Evolutionary conservation across 1,140 invertebrate species (phyloP).

Genomic region (Agrypnia vestita): DNA sequence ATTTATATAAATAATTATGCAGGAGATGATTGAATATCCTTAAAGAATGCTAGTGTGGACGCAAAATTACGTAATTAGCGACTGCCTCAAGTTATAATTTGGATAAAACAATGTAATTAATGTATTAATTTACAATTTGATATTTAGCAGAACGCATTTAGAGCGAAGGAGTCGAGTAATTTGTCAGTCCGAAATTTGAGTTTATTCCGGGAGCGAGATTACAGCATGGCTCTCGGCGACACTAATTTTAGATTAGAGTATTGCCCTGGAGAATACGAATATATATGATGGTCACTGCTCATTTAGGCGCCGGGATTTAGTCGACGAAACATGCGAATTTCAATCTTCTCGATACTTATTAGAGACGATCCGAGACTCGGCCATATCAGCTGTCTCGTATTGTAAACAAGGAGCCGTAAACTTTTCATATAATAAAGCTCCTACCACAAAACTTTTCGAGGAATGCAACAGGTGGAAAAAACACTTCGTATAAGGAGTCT

Average conservation of each 20-base stretch:
- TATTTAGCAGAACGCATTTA: conserved; percentile 31
- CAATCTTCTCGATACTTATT: neutral
- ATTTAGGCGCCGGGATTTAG: conserved; percentile 55
- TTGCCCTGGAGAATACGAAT: conserved; percentile 60
- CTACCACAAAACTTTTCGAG: conserved; percentile 27
- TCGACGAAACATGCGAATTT: neutral
- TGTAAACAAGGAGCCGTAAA: conserved; percentile 47
- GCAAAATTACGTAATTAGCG: conserved; percentile 33
- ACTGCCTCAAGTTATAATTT: conserved; percentile 5
- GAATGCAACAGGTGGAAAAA: conserved; percentile 48
- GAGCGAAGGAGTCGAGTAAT: conserved; percentile 43
- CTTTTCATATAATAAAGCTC: conserved; percentile 17
- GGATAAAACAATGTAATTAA: neutral
- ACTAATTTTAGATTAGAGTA: conserved; percentile 61
- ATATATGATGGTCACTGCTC: conserved; percentile 58
- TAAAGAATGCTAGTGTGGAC: neutral
- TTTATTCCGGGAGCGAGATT: conserved; percentile 58
- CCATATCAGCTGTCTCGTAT: conserved; percentile 47
- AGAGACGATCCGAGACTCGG: neutral
- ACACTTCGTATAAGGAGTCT: conserved; percentile 11
- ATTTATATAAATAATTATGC: no score
- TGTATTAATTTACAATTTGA: conserved; percentile 4
- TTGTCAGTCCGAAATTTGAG: conserved; percentile 54
- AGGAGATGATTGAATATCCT: no score
- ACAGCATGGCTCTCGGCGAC: conserved; percentile 56